Evolutionary conservation across 1,140 invertebrate genomes (phyloP), one percentile per base, ranked within the genome.

Genomic region (Vanessa atalanta): DNA sequence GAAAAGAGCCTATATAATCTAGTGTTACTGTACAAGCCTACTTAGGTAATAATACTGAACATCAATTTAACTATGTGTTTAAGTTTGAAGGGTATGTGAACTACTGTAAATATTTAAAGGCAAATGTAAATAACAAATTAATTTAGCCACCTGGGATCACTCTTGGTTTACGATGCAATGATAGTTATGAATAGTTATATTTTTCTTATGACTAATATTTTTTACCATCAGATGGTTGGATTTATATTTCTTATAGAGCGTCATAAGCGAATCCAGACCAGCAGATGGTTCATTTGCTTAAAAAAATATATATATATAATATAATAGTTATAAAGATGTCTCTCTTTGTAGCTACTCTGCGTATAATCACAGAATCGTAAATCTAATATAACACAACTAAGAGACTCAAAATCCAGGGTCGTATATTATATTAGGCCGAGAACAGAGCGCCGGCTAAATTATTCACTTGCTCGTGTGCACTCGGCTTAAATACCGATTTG

Each of bases 361-460:
- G 79, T 75, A 88, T 83, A 90, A 89, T 90, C 85, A 88, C 83
- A 81, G 84, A 85, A 83, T 83, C 85, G 80, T 90, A 88, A 90
- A 90, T 90, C 88, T 89, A 90, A 90, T 90, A 89, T 84, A 88
- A 84, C 82, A 84, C 83, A 86, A 88, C 79, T 84, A 83, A 81
- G 81, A 86, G 81, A 84, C 83, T 85, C 84, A 85, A 84, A 88
- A 88, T 86, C 86, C 83, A 72, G 80, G 65, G 73, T 73, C 83
- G 85, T 88, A 86, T 86, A 88, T 90, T 90, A 88, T 88, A 88
- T 90, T 87, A 90, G 84, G 84, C 83, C 76, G 82, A 78, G 82
- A 78, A 82, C 84, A 83, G 82, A 82, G 79, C 77, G 68, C 75
- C 70, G 78, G 78, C 78, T 84, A 82, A 84, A 85, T 84, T 79